Evolutionary conservation across 2,797 vertebrate genomes (phyloP), one percentile per base, ranked within the genome.

Genomic region (Nothura maculosa): DNA sequence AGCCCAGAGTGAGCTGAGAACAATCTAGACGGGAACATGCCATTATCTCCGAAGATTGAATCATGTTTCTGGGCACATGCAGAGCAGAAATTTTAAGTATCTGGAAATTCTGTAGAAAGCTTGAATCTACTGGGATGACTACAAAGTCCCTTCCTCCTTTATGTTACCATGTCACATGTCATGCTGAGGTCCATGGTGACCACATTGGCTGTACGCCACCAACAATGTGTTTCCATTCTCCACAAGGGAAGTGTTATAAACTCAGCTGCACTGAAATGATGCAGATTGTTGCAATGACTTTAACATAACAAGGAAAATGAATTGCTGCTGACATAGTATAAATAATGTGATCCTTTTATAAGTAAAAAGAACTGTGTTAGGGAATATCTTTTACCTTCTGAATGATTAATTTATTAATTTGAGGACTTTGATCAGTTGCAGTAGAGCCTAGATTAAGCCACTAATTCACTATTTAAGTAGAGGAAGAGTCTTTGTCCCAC

Each of bases 11-110:
- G 61, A 89, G 87, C 50, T 67, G 72, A 74, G 61, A 80, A 90
- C 82, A 28, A 93, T 85, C 69, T 96, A 82, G 40, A 70, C 16
- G 74, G 77, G 50, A 93, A 83, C 24, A 54, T 77, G 81, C 62
- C 86, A 85, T 83, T 64, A 77, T 94, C 72, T 95, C 75, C 72
- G 87, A 92, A 93, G 79, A 70, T 72, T 87, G 72, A 93, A 80
- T 96, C 93, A 90, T 80, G 52, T 87, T 96, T 92, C 68, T 3
- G 7, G 68, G 48, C 64, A 94, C 3, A 8, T 48, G 61, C 60
- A 92, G 78, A 85, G 58, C n/a, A 85, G 83, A 84, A 94, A 90
- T n/a, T 61, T n/a, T 52, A 86, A 67, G 43, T 24, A 45, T 57
- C 48, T 48, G 68, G 64, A 82, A 80, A 74, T 80, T 70, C 21